Conservation (phyloP, 2,113 vertebrate species). For the Neolamprologus cancellatus region DNA sequence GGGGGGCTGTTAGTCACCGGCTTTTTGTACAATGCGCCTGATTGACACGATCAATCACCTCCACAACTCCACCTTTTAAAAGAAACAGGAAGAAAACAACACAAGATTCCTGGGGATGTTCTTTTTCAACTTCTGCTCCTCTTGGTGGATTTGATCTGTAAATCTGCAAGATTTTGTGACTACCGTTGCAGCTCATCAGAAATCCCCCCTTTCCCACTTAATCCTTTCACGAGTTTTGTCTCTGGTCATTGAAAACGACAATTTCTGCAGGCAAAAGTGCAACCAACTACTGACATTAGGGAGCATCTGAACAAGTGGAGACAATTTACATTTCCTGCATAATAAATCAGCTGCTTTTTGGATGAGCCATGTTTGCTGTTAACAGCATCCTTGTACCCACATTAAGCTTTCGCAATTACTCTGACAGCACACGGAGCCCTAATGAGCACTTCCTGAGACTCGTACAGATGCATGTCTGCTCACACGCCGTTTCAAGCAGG, state of each 20-base stretch:
- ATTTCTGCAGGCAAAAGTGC: neutral
- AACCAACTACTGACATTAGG: neutral
- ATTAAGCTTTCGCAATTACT: neutral
- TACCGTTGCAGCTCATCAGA: neutral
- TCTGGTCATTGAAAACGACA: neutral
- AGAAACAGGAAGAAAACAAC: neutral
- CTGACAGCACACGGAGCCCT: neutral
- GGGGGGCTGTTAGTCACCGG: conserved; percentile 4
- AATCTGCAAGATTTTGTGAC: neutral
- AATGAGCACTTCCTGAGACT: conserved; percentile 10
- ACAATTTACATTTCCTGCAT: neutral
- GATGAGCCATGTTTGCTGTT: neutral
- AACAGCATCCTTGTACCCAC: neutral
- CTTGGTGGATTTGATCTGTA: neutral
- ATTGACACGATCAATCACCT: conserved; percentile 49
- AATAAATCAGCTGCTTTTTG: neutral
- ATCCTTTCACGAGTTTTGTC: neutral
- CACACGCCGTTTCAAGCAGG: neutral
- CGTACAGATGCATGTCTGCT: neutral
- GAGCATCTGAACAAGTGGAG: neutral
- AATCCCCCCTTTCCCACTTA: neutral
- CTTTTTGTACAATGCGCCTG: conserved; percentile 30
- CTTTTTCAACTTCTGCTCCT: neutral
- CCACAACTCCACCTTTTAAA: neutral
- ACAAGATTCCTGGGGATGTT: neutral